phyloP scores from a whole-genome alignment of 2,113 vertebrate species.

The Plestiodon gilberti region DNA sequence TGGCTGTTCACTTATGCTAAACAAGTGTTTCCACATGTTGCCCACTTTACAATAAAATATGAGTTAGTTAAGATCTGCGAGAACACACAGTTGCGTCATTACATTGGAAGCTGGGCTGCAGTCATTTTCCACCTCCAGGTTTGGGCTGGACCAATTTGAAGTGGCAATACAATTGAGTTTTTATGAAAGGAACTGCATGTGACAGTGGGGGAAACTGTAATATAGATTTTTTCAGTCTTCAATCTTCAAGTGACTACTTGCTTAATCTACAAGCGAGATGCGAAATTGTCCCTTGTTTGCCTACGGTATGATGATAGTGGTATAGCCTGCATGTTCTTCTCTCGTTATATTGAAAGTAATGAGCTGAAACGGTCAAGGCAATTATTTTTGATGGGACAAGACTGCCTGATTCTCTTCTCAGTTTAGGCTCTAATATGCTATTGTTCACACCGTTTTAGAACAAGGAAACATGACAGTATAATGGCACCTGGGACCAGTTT shows the following conservation, averaged over 20 bases:
- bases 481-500: conserved; percentile 29
- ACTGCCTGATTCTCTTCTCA: conserved; percentile 16
- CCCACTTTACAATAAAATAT: neutral
- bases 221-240: conserved; percentile 10
- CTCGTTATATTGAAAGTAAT: conserved; percentile 39
- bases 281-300: neutral
- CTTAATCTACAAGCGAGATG: conserved; percentile 9
- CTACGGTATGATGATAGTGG: neutral
- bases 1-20: neutral
- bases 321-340: neutral
- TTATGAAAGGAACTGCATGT: neutral
- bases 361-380: conserved; percentile 29
- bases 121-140: neutral
- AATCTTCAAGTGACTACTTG: neutral
- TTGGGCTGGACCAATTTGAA: conserved; percentile 3
- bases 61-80: neutral
- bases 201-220: neutral
- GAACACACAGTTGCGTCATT: neutral
- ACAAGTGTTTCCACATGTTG: neutral
- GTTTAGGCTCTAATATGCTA: conserved; percentile 47
- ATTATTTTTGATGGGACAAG: conserved; percentile 42
- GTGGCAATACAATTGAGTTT: neutral
- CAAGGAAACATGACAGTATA: conserved; percentile 35
- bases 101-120: neutral
- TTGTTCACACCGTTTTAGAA: conserved; percentile 47